Percentiles rank a stretch among this genome's conserved stretches.
Conservation (phyloP, 2,888 invertebrate species). For the Apantesis nais region DNA sequence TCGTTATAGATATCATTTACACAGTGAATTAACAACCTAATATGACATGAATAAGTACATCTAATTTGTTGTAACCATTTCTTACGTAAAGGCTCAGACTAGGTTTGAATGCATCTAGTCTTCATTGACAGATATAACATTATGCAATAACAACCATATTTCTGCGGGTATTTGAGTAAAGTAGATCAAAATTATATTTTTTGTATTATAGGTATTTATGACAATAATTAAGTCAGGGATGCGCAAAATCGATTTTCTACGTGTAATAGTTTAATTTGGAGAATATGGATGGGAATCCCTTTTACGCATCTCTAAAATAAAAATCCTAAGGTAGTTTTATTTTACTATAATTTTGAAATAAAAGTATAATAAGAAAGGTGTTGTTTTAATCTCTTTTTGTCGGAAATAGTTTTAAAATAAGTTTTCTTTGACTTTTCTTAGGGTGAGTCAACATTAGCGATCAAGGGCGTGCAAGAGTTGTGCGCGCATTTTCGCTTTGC, state of each 20-base stretch:
- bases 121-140: conserved; percentile 43
- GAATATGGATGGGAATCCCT: conserved; percentile 30
- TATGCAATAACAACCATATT: conserved; percentile 28
- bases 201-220: conserved; percentile 46
- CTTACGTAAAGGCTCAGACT: conserved; percentile 43
- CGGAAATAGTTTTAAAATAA: conserved; percentile 6
- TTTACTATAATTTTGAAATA: conserved; percentile 42
- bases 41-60: conserved; percentile 21
- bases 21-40: conserved; percentile 24
- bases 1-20: conserved; percentile 65
- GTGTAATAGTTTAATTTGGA: conserved; percentile 30
- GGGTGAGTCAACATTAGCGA: conserved; percentile 28
- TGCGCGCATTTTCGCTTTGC: conserved; percentile 20
- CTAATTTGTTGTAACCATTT: conserved; percentile 20
- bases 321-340: conserved; percentile 36
- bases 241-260: conserved; percentile 40
- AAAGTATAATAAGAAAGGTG: conserved; percentile 31
- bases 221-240: conserved; percentile 31
- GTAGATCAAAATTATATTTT: conserved; percentile 36
- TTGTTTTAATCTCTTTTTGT: conserved; percentile 26
- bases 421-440: conserved; percentile 12
- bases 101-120: conserved; percentile 56
- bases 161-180: conserved; percentile 28
- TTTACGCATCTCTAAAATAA: conserved; percentile 42
- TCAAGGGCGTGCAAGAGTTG: conserved; percentile 24